phyloP scores from a whole-genome alignment of 2,888 invertebrate genomes.

The Physocephala rufipes region DNA sequence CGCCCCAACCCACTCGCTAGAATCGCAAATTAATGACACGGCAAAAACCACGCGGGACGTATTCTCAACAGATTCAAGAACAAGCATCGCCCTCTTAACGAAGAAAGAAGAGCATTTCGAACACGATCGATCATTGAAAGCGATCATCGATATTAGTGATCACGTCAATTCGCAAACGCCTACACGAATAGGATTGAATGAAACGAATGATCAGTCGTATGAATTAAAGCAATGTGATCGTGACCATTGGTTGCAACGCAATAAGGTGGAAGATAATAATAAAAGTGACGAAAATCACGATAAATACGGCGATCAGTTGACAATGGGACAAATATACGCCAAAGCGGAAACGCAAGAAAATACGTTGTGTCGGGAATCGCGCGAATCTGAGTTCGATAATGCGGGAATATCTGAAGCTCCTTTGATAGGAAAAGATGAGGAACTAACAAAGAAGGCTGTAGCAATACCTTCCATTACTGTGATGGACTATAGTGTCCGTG shows the following conservation, averaged over 20 bases:
- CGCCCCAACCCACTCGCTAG: too few species aligned
- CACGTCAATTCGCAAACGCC: background rate
- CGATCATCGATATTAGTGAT: constrained; percentile 37
- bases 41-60: constrained; percentile 51
- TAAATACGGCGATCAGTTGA: constrained; percentile 32
- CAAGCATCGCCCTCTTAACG: constrained; percentile 38
- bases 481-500: constrained; percentile 57
- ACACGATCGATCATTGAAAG: background rate
- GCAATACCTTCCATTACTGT: constrained; percentile 61
- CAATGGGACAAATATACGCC: constrained; percentile 58
- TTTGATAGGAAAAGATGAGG: background rate
- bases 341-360: constrained; percentile 48
- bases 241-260: constrained; percentile 45
- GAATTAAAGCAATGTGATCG: constrained; percentile 54
- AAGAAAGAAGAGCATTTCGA: background rate
- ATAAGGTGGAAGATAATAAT: constrained; percentile 41
- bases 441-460: constrained; percentile 22
- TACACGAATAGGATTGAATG: constrained; percentile 41
- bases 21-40: constrained; percentile 51
- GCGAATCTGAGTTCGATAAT: constrained; percentile 52
- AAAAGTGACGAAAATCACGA: constrained; percentile 42
- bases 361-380: constrained; percentile 54
- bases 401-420: constrained; percentile 18
- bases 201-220: constrained; percentile 42
- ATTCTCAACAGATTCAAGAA: constrained; percentile 38